These are phyloP conservation scores for Apamea sordens DNA, from an alignment of 2,888 invertebrate genomes.

Conservation along the genomic window DNA sequence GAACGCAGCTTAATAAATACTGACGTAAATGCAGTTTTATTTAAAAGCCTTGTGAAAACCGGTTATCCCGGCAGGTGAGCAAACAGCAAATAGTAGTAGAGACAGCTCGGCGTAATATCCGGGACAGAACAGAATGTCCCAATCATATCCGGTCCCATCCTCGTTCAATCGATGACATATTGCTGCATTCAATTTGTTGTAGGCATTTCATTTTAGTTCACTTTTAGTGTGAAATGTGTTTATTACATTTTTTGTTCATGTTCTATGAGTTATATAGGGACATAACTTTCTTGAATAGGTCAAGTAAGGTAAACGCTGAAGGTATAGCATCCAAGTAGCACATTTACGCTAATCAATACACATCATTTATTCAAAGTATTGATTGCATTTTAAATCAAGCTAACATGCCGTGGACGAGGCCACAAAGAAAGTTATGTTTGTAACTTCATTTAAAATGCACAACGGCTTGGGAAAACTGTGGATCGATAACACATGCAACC, in stretches of 20 bases:
- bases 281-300: neutral
- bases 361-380: slow-evolving; percentile 35
- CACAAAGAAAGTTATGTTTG: slow-evolving; percentile 19
- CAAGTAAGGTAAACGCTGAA: neutral
- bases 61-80: slow-evolving; percentile 64
- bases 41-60: slow-evolving; percentile 45
- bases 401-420: neutral
- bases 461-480: slow-evolving; percentile 40
- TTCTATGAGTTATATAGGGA: neutral
- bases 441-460: slow-evolving; percentile 24
- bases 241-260: neutral
- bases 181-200: slow-evolving; percentile 49
- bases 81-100: slow-evolving; percentile 68
- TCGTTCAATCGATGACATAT: slow-evolving; percentile 51
- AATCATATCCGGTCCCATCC: slow-evolving; percentile 73
- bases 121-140: slow-evolving; percentile 70
- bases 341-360: slow-evolving; percentile 22
- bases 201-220: slow-evolving; percentile 28
- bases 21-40: slow-evolving; percentile 51
- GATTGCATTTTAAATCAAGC: slow-evolving; percentile 54
- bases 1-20: slow-evolving; percentile 36
- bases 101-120: slow-evolving; percentile 75
- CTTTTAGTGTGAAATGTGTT: neutral
- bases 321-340: neutral
- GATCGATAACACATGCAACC: slow-evolving; percentile 54